Percentiles rank a stretch among this genome's conserved stretches.
Evolutionary conservation across 92 coral and sea anemone species (phyloP).

Genomic region (Epizoanthus rinbou): DNA sequence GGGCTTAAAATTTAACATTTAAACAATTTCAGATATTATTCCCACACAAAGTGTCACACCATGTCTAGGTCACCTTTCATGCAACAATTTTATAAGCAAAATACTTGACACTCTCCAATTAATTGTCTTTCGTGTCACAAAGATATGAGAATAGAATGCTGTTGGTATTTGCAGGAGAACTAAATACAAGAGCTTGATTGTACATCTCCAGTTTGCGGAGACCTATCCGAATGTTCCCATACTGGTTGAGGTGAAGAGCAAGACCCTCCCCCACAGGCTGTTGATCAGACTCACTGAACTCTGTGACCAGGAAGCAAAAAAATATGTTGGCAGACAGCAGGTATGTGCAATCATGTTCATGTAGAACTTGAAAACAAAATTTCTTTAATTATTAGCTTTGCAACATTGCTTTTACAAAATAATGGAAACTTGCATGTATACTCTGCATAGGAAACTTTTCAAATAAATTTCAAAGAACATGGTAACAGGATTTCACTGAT

Average conservation of each 20-base stretch:
- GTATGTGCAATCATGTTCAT: constrained; percentile 44
- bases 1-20: too few relatives aligned
- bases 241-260: constrained; percentile 85
- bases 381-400: neutral
- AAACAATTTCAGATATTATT: too few relatives aligned
- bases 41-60: too few relatives aligned
- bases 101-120: too few relatives aligned
- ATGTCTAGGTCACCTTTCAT: too few relatives aligned
- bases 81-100: too few relatives aligned
- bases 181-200: constrained; percentile 81
- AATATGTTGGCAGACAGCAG: constrained; percentile 83
- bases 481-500: too few relatives aligned
- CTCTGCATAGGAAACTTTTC: too few relatives aligned
- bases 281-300: constrained; percentile 77
- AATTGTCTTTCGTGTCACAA: too few relatives aligned
- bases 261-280: constrained; percentile 83
- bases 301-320: constrained; percentile 90
- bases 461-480: too few relatives aligned
- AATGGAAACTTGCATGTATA: too few relatives aligned
- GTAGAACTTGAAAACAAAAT: neutral
- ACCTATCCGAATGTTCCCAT: constrained; percentile 75
- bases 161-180: constrained; percentile 65
- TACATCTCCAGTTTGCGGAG: constrained; percentile 84
- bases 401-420: neutral
- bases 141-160: too few relatives aligned